Base-by-base conservation (phyloP, 2,113 vertebrate species). In the Gasterosteus aculeatus region DNA sequence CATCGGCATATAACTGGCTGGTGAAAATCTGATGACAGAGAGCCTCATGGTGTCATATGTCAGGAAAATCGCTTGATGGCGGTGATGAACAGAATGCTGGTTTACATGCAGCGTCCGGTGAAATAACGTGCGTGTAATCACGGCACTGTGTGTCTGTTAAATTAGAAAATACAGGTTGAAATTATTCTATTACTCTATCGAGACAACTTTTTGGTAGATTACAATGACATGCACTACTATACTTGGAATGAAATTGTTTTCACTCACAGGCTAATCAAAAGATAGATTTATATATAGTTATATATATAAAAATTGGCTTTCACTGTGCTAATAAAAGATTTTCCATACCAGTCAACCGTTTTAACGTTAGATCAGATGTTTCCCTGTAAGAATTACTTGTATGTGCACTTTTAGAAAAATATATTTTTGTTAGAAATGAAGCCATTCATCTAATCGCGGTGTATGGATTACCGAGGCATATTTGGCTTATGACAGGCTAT, bases 41-140 rank as follows among this genome's bases (percentile, higher is more conserved):
- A 88, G 83, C 76, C 70, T 91, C 89, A 91, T 92, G 91, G 91
- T 26, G 22, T 91, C 89, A 90, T 84, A 93, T 91, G 80, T 86
- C 58, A 77, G 74, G 72, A 86, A 85, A 91, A 89, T 86, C 81
- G 71, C 77, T 78, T 83, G 74, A 78, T 87, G 80, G 81, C 65
- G 33, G 75, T 54, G 74, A 75, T 84, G 72, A 82, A 82, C 67
- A 82, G 35, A 78, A 74, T 39, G 33, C 70, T 60, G 71, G 54
- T 70, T 64, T 77, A 42, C 47, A 67, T 69, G 75, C 74, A 77
- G 65, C 47, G 10, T 81, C 60, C 54, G 18, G 60, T 49, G 29
- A 69, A 70, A 79, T 39, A 68, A 16, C 8, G 2, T 63, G 83
- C 71, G 54, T 56, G 60, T 11, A 64, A 46, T 80, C 71, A 63